Conservation (phyloP, 2,797 vertebrate species). For the Trichosurus vulpecula region DNA sequence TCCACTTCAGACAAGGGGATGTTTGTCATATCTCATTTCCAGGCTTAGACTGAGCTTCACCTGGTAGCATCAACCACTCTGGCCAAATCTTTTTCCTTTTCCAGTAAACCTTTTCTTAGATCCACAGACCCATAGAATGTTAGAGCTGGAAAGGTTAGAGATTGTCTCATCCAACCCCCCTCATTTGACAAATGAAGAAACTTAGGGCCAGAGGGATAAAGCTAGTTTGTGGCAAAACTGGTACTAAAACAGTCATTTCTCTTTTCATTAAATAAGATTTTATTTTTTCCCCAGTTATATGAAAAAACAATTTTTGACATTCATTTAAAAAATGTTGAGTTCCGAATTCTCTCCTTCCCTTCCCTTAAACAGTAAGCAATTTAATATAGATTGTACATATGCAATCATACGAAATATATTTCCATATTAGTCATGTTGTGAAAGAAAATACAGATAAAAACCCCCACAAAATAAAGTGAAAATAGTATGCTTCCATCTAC, state of each 20-base stretch:
- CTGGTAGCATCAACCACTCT: neutral
- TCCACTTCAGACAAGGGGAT: constrained; percentile 9
- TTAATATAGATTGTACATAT: neutral
- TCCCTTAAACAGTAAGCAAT: neutral
- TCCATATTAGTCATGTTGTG: neutral
- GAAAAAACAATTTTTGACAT: neutral
- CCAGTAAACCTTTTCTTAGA: neutral
- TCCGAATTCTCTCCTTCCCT: neutral
- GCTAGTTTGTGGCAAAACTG: neutral
- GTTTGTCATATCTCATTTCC: neutral
- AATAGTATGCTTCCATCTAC: neutral
- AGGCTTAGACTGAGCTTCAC: neutral
- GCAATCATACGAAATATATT: neutral
- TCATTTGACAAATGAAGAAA: neutral
- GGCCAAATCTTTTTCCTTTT: neutral
- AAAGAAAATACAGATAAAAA: neutral
- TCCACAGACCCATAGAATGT: neutral
- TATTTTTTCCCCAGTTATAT: neutral
- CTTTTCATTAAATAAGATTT: neutral
- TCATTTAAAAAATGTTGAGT: neutral
- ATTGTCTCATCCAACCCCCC: neutral
- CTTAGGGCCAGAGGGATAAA: neutral
- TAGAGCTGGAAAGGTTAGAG: neutral
- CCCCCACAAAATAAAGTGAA: neutral
- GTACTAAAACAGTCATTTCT: neutral